phyloP scores from a whole-genome alignment of 2,113 vertebrate genomes.

The Eidolon helvum region DNA sequence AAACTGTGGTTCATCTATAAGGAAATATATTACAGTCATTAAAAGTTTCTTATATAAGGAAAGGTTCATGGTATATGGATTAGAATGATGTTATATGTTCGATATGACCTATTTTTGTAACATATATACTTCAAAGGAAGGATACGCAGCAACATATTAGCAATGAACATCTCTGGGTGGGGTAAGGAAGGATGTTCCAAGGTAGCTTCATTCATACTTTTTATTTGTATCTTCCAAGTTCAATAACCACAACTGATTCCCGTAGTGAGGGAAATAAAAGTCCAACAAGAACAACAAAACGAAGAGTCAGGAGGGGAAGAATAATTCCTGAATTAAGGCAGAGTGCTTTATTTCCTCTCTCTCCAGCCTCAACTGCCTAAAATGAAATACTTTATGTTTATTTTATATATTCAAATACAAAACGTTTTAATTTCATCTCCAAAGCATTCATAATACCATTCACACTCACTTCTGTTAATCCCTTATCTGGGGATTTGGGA shows the following conservation, averaged over 20 bases:
- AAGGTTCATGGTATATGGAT: not conserved
- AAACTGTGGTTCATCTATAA: not conserved
- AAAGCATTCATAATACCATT: not conserved
- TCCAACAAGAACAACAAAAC: not conserved
- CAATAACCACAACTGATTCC: not conserved
- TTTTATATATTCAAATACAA: not conserved
- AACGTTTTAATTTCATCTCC: constrained; percentile 1
- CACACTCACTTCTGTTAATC: not conserved
- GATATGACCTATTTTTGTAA: not conserved
- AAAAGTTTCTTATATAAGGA: not conserved
- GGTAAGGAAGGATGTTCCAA: not conserved
- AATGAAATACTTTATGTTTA: not conserved
- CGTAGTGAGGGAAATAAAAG: not conserved
- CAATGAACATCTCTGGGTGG: not conserved
- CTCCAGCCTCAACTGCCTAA: not conserved
- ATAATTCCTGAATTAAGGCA: not conserved
- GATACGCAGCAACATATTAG: not conserved
- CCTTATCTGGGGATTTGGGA: not conserved
- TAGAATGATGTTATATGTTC: not conserved
- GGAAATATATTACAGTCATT: not conserved
- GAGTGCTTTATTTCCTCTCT: not conserved
- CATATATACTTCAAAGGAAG: not conserved
- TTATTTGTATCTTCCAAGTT: not conserved
- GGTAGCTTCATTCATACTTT: not conserved
- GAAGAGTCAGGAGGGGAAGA: not conserved